A percentile compares a stretch with the other conserved stretches of the same genome.
These are phyloP conservation scores for Petromus typicus DNA, from an alignment of 2,113 vertebrate species.

Conservation along the genomic window DNA sequence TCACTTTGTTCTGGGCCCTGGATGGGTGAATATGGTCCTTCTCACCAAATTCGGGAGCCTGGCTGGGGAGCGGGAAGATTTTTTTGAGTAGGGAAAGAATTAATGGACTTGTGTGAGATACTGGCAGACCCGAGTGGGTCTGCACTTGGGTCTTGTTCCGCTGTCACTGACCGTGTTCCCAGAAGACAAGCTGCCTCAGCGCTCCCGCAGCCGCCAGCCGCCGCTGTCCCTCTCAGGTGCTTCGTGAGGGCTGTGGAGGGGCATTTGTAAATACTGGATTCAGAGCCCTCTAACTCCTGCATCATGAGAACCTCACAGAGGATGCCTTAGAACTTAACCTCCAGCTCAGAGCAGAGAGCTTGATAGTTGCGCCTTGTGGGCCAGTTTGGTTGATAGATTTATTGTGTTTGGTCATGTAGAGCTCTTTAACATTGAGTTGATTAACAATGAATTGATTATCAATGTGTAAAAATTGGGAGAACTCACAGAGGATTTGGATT, in stretches of 20 bases:
- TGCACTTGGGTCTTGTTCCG: not conserved
- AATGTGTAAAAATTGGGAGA: not conserved
- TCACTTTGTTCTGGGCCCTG: not conserved
- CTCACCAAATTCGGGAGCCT: not conserved
- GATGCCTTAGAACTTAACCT: not conserved
- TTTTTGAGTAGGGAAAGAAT: not conserved
- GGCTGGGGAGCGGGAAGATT: not conserved
- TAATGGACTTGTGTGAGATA: not conserved
- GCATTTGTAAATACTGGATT: not conserved
- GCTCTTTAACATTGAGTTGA: not conserved
- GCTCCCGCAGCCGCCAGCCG: too few species aligned
- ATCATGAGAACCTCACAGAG: not conserved
- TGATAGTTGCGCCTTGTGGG: not conserved
- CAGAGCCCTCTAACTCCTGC: not conserved
- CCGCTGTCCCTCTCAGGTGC: not conserved
- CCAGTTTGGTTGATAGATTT: conserved; percentile 17
- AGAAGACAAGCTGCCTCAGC: not conserved
- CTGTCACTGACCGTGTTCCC: not conserved
- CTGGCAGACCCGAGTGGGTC: not conserved
- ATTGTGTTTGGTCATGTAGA: not conserved
- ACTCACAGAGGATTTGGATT: conserved; percentile 19
- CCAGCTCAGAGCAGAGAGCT: not conserved
- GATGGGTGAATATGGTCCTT: not conserved
- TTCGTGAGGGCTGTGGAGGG: not conserved
- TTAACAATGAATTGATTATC: not conserved